phyloP scores from a whole-genome alignment of 2,113 vertebrate genomes.

The Pica pica region DNA sequence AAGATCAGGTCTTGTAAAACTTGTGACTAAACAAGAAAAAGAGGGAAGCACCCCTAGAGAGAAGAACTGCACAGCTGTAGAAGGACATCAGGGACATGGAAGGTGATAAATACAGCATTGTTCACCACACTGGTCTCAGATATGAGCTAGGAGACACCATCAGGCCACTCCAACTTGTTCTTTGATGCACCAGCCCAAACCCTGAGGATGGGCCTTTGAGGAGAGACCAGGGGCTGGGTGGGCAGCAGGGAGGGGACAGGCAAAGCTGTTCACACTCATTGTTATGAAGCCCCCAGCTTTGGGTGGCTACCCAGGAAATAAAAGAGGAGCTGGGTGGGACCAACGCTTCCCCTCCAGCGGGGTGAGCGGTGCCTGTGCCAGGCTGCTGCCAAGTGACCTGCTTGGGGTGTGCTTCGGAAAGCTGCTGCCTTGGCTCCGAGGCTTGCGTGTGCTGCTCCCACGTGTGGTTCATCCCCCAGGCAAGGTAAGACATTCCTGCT shows the following conservation, averaged over 20 bases:
- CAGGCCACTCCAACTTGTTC: too few species aligned
- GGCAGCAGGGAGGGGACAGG: neutral
- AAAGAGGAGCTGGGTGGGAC: fast-evolving
- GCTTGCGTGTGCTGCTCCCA: fast-evolving
- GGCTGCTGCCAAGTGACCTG: fast-evolving
- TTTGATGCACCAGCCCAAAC: neutral
- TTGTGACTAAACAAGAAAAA: neutral
- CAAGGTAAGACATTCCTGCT: neutral
- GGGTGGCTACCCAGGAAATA: neutral
- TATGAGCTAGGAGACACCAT: neutral
- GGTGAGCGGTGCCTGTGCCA: fast-evolving
- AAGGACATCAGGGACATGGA: neutral
- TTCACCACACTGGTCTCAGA: neutral
- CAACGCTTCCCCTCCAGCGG: fast-evolving
- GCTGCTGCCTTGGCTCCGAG: neutral
- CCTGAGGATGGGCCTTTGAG: neutral
- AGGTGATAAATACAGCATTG: neutral
- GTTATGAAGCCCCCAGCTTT: fast-evolving
- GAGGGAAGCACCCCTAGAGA: neutral
- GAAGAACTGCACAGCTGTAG: neutral
- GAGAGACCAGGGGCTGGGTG: neutral
- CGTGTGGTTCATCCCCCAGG: fast-evolving
- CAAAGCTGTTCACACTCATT: neutral
- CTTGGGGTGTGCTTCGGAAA: fast-evolving
- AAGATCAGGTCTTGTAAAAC: neutral